These are phyloP conservation scores for Cryptus armator DNA, from an alignment of 2,888 invertebrate genomes.

Conservation along the genomic window DNA sequence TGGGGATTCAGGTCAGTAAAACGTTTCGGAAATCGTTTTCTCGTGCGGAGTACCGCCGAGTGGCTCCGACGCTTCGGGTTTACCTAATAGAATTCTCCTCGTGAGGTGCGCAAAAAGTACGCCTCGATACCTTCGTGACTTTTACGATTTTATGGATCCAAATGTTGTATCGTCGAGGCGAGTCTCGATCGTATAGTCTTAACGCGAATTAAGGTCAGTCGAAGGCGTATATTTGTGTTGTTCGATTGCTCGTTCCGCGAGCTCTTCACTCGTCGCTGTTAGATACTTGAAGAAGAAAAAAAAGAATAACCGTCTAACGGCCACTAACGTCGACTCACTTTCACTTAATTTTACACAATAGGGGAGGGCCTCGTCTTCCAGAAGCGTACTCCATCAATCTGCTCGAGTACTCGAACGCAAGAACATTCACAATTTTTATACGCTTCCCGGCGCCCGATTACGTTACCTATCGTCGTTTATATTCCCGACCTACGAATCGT, in stretches of 20 bases:
- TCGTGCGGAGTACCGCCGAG: slow-evolving; percentile 28
- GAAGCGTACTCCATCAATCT: slow-evolving; percentile 30
- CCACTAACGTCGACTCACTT: slow-evolving; percentile 53
- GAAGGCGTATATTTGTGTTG: slow-evolving; percentile 47
- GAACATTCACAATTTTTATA: slow-evolving; percentile 37
- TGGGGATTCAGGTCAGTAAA: slow-evolving; percentile 68
- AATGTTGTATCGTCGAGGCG: slow-evolving; percentile 45
- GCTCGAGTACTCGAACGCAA: slow-evolving; percentile 26
- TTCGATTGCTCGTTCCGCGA: slow-evolving; percentile 28
- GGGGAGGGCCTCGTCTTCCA: slow-evolving; percentile 27
- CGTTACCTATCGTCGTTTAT: background rate
- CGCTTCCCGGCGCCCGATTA: slow-evolving; percentile 34
- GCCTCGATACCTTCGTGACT: slow-evolving; percentile 60
- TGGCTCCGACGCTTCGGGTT: slow-evolving; percentile 27
- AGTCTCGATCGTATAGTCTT: slow-evolving; percentile 43
- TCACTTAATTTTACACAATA: slow-evolving; percentile 66
- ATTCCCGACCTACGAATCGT: background rate
- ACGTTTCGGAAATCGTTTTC: slow-evolving; percentile 60
- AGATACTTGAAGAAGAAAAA: slow-evolving; percentile 8
- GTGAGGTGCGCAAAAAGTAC: slow-evolving; percentile 33
- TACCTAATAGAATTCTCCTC: slow-evolving; percentile 40
- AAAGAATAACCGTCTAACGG: background rate
- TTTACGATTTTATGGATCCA: slow-evolving; percentile 63
- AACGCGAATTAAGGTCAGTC: slow-evolving; percentile 68
- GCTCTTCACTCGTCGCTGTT: slow-evolving; percentile 33